A percentile compares a stretch with the other conserved stretches of the same genome.
These are phyloP conservation scores for Dipus sagitta DNA, from an alignment of 2,797 vertebrate species.

Conservation along the genomic window DNA sequence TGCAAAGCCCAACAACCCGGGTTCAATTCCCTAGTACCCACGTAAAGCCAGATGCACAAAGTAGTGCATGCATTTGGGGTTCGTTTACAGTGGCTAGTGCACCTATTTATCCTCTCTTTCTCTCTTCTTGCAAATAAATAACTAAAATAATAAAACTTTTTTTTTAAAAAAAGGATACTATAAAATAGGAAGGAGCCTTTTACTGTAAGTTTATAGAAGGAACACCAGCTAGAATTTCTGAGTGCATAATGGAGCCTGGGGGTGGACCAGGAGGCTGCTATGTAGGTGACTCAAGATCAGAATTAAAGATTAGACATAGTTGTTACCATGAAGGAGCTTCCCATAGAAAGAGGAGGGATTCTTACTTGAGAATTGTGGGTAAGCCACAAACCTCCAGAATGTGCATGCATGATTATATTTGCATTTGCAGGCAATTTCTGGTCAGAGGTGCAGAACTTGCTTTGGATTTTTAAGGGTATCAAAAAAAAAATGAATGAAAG, in stretches of 20 bases:
- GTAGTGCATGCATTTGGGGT: too few relatives aligned
- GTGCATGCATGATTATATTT: not conserved
- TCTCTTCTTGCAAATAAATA: too few relatives aligned
- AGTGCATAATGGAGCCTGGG: not conserved
- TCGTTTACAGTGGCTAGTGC: too few relatives aligned
- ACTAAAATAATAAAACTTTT: too few relatives aligned
- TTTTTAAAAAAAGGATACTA: not conserved
- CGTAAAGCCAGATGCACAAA: too few relatives aligned
- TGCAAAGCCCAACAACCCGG: too few relatives aligned
- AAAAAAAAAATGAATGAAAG: not conserved
- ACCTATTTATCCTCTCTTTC: too few relatives aligned
- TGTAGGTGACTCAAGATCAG: slow-evolving; percentile 36
- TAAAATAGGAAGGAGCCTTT: slow-evolving; percentile 39
- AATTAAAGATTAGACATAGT: not conserved
- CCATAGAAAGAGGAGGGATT: not conserved
- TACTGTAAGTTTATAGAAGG: not conserved
- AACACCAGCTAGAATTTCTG: slow-evolving; percentile 17
- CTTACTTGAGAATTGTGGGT: not conserved
- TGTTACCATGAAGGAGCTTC: not conserved
- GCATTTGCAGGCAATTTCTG: not conserved
- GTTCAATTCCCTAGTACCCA: too few relatives aligned
- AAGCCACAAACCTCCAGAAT: not conserved
- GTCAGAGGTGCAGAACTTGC: slow-evolving; percentile 1
- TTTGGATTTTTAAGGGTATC: slow-evolving; percentile 14
- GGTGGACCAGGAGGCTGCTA: not conserved